Evolutionary conservation across 2,888 invertebrate species (phyloP).

Genomic region (Stomorhina lunata): DNA sequence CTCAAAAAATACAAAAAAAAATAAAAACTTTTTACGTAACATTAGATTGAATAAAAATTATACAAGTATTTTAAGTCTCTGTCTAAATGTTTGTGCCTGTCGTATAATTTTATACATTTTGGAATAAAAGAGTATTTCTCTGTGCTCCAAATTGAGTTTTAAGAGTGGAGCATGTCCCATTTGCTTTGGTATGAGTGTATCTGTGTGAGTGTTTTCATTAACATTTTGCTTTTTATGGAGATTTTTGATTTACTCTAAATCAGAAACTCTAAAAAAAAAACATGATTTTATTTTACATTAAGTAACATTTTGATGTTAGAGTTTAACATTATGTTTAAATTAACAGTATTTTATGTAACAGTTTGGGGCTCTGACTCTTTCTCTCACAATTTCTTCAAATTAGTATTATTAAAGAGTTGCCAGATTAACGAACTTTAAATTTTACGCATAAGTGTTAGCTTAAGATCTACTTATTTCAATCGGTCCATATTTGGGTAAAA

Average conservation of each 20-base stretch:
- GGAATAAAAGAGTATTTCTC: neutral
- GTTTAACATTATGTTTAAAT: neutral
- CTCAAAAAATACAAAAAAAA: conserved; percentile 13
- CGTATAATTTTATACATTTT: neutral
- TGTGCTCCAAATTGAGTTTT: neutral
- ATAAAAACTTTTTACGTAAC: conserved; percentile 55
- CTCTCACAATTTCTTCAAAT: too few relatives aligned
- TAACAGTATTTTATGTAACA: neutral
- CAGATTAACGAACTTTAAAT: too few relatives aligned
- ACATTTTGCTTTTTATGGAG: neutral
- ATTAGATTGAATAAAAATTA: conserved; percentile 18
- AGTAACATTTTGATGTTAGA: neutral
- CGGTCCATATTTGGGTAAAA: too few relatives aligned
- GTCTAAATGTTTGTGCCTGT: neutral
- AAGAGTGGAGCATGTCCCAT: neutral
- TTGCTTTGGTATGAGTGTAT: neutral
- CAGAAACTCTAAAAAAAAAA: neutral
- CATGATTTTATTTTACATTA: neutral
- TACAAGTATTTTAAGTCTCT: too few relatives aligned
- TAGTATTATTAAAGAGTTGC: neutral
- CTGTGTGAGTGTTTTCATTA: neutral
- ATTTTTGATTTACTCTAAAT: neutral
- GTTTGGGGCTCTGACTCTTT: neutral
- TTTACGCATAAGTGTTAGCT: too few relatives aligned
- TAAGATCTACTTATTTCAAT: too few relatives aligned